These are phyloP conservation scores for Margarornis squamiger DNA, from an alignment of 2,797 vertebrate genomes.

Conservation along the genomic window DNA sequence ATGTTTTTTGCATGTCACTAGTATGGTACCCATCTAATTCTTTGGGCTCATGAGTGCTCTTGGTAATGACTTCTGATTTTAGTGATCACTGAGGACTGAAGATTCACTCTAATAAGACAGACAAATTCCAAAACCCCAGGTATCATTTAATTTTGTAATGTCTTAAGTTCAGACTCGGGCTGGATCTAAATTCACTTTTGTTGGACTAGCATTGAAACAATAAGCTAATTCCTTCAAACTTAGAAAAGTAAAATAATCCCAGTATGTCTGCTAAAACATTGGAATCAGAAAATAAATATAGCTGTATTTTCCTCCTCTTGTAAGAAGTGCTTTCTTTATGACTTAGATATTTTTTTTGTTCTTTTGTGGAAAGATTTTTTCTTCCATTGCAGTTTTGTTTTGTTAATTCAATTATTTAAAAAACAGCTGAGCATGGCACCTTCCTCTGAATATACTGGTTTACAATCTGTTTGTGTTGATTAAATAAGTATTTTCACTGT, in stretches of 20 bases:
- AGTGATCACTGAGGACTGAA: background rate
- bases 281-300: background rate
- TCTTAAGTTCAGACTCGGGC: background rate
- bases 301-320: background rate
- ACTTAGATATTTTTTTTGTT: background rate
- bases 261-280: background rate
- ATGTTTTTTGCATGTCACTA: background rate
- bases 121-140: background rate
- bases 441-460: background rate
- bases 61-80: background rate
- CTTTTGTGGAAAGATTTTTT: background rate
- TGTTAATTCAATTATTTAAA: slow-evolving; percentile 25
- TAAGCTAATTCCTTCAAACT: background rate
- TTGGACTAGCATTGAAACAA: background rate
- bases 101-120: background rate
- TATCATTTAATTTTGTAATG: background rate
- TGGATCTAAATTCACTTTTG: background rate
- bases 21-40: fast-evolving
- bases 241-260: background rate
- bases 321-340: background rate
- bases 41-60: background rate
- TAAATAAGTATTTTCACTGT: slow-evolving; percentile 8
- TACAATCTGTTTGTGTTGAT: slow-evolving; percentile 43
- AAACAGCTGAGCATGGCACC: background rate
- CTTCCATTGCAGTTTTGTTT: background rate